phyloP scores from a whole-genome alignment of 2,113 vertebrate genomes.

The Nestor notabilis region DNA sequence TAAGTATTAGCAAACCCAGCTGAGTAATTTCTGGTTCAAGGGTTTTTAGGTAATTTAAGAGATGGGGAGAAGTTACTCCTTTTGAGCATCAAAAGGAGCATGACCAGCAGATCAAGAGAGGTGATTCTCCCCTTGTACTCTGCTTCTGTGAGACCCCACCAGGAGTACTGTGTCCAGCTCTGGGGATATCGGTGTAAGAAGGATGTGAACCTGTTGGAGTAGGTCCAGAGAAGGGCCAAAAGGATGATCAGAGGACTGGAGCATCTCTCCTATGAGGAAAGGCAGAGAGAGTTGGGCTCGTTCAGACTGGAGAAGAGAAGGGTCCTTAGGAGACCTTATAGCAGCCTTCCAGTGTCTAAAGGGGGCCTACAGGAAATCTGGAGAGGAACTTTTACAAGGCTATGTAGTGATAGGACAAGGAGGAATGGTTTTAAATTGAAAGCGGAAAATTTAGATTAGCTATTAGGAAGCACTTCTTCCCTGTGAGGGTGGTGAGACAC shows the following conservation, averaged over 20 bases:
- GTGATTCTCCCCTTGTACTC: neutral
- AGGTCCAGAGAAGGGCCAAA: neutral
- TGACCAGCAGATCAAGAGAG: neutral
- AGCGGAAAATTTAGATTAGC: neutral
- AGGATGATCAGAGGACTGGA: neutral
- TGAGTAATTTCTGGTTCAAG: neutral
- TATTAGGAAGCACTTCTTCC: neutral
- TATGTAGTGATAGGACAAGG: neutral
- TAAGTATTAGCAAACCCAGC: neutral
- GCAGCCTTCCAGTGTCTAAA: neutral
- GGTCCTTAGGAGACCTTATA: accelerated
- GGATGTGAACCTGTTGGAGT: accelerated
- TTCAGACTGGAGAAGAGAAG: neutral
- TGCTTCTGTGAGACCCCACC: accelerated
- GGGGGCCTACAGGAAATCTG: neutral
- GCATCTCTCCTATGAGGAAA: neutral
- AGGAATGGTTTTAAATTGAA: neutral
- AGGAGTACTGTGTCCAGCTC: neutral
- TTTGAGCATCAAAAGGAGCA: neutral
- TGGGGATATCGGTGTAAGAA: accelerated
- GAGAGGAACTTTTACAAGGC: neutral
- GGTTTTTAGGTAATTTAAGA: neutral
- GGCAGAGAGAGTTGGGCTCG: neutral
- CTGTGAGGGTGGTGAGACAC: accelerated
- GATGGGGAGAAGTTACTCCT: neutral